These are phyloP conservation scores for Conopomorpha cramerella DNA, from an alignment of 1,140 invertebrate species.

Conservation along the genomic window DNA sequence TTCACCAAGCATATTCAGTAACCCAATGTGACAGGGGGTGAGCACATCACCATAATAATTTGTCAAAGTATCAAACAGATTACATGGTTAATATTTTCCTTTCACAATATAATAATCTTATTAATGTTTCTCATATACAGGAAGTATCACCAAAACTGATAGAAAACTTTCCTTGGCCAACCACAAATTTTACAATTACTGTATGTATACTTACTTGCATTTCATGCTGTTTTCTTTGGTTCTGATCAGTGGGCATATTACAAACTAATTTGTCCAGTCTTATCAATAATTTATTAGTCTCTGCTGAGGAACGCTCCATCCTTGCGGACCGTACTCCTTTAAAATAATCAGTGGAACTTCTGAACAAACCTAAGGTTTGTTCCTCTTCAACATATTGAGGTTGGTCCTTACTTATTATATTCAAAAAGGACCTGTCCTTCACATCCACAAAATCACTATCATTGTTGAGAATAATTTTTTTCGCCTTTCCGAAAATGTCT, in stretches of 20 bases:
- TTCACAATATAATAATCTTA: too few relatives aligned
- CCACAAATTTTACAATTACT: too few relatives aligned
- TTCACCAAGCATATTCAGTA: too few relatives aligned
- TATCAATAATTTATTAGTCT: conserved; percentile 95
- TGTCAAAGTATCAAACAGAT: neutral
- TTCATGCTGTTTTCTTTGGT: conserved; percentile 82
- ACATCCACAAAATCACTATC: conserved; percentile 65
- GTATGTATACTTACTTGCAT: conserved; percentile 61
- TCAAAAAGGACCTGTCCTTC: conserved; percentile 57
- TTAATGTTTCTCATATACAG: too few relatives aligned
- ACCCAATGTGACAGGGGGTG: too few relatives aligned
- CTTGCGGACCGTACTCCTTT: conserved; percentile 66
- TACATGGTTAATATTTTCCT: too few relatives aligned
- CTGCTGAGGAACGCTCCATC: conserved; percentile 86
- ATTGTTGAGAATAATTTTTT: conserved; percentile 84
- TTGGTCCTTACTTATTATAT: conserved; percentile 39
- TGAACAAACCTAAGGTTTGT: conserved; percentile 69
- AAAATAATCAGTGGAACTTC: conserved; percentile 78
- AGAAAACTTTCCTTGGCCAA: too few relatives aligned
- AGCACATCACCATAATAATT: neutral
- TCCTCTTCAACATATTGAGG: conserved; percentile 56
- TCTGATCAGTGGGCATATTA: conserved; percentile 79
- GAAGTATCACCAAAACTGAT: too few relatives aligned
- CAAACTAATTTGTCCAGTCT: conserved; percentile 89
- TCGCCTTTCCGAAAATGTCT: conserved; percentile 87